Conservation (phyloP, 1,140 invertebrate genomes). For the Trichogramma pretiosum region DNA sequence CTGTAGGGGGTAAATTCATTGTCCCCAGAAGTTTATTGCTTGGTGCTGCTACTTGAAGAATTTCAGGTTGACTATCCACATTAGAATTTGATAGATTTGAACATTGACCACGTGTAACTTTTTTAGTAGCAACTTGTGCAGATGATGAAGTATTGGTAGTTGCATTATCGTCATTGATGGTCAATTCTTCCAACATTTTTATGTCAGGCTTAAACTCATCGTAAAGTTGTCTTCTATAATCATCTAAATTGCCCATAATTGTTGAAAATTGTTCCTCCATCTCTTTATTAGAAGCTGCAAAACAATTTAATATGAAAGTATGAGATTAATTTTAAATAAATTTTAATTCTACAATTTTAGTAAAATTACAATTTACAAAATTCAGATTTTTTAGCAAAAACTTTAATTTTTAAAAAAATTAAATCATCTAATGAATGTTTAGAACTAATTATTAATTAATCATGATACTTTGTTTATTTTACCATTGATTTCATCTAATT, state of each 20-base stretch:
- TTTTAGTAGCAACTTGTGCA: slow-evolving; percentile 36
- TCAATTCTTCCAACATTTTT: slow-evolving; percentile 30
- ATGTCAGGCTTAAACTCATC: slow-evolving; percentile 35
- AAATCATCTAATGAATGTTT: too few relatives aligned
- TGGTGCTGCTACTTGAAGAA: slow-evolving; percentile 37
- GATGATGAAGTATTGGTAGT: slow-evolving; percentile 5
- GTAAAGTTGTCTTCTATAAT: slow-evolving; percentile 32
- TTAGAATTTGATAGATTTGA: too few relatives aligned
- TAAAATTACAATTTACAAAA: not conserved
- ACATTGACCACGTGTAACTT: too few relatives aligned
- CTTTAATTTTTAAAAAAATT: too few relatives aligned
- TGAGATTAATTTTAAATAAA: slow-evolving; percentile 1
- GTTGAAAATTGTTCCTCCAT: too few relatives aligned
- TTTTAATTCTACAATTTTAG: slow-evolving; percentile 9
- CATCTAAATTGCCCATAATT: slow-evolving; percentile 33
- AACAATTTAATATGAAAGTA: not conserved
- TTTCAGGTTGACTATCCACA: slow-evolving; percentile 42
- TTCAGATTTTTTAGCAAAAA: too few relatives aligned
- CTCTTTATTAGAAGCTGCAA: slow-evolving; percentile 26
- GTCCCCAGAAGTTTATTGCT: slow-evolving; percentile 19
- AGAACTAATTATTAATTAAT: too few relatives aligned
- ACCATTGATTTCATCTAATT: slow-evolving; percentile 30
- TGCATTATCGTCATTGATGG: slow-evolving; percentile 32
- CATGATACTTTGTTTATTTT: too few relatives aligned
- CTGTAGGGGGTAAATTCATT: slow-evolving; percentile 34